These are phyloP conservation scores for Zaprionus taronus DNA, from an alignment of 1,140 invertebrate species.

Conservation along the genomic window DNA sequence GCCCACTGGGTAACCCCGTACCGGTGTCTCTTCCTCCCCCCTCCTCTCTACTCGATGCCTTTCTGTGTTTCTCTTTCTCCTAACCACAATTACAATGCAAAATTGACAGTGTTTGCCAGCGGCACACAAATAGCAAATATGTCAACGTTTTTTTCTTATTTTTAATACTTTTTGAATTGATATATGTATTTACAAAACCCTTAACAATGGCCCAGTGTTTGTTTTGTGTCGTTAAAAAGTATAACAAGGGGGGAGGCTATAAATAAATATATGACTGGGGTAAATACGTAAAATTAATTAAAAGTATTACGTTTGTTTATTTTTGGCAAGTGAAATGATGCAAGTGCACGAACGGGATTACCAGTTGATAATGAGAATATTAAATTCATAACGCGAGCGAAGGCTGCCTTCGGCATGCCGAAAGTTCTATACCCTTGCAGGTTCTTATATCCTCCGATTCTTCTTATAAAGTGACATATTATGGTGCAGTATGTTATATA, in stretches of 20 bases:
- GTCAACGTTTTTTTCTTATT: background rate
- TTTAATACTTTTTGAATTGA: conserved; percentile 5
- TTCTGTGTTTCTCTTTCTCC: conserved; percentile 27
- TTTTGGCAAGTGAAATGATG: conserved; percentile 5
- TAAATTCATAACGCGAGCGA: background rate
- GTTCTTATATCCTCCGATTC: no score
- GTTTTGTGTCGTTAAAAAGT: background rate
- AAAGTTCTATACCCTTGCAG: no score
- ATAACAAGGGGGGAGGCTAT: conserved; percentile 4
- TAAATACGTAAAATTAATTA: conserved; percentile 10
- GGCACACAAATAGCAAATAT: conserved; percentile 45
- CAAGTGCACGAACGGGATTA: background rate
- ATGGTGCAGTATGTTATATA: no score
- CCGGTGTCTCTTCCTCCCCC: background rate
- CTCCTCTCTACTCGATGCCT: background rate
- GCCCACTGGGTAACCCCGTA: background rate
- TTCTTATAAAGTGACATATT: no score
- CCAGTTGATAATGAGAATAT: background rate
- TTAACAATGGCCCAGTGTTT: background rate
- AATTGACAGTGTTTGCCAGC: conserved; percentile 29
- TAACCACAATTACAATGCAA: conserved; percentile 51
- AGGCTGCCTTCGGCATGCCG: background rate
- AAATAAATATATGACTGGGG: conserved; percentile 2
- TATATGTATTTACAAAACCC: conserved; percentile 10
- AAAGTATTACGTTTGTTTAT: conserved; percentile 8